phyloP scores from a whole-genome alignment of 2,888 invertebrate species.

The Drosophila meridiana region DNA sequence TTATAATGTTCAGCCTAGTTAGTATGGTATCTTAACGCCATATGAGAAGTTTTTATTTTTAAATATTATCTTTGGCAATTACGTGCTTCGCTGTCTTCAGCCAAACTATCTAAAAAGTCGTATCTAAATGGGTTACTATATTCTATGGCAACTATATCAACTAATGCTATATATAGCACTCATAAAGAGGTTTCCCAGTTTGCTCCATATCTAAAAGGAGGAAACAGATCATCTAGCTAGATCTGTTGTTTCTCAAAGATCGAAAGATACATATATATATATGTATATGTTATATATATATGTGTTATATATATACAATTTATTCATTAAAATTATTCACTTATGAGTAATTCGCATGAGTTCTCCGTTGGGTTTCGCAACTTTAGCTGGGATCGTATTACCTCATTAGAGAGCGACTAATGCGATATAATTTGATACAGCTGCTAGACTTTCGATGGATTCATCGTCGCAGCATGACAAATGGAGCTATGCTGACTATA shows the following conservation, averaged over 20 bases:
- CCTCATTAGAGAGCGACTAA: slow-evolving; percentile 8
- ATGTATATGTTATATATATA: not conserved
- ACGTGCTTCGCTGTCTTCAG: not conserved
- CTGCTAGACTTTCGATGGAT: slow-evolving; percentile 11
- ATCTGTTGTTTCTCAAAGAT: not conserved
- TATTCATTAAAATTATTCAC: not conserved
- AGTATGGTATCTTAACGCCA: not conserved
- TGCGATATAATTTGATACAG: slow-evolving; percentile 4
- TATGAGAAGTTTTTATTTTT: not conserved
- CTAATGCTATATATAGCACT: not conserved
- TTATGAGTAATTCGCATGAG: slow-evolving; percentile 5
- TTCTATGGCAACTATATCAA: not conserved
- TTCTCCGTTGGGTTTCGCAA: not conserved
- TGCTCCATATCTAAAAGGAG: not conserved
- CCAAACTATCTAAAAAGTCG: not conserved
- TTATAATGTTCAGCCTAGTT: not conserved
- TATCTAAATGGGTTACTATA: too few relatives aligned
- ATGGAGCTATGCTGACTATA: not conserved
- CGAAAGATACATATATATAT: not conserved
- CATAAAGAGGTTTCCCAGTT: too few relatives aligned
- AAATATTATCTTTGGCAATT: not conserved
- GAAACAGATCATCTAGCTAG: too few relatives aligned
- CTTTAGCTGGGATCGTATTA: slow-evolving; percentile 11
- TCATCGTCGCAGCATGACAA: not conserved
- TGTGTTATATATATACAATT: not conserved